Percentiles rank a stretch among this genome's conserved stretches.
phyloP scores from a whole-genome alignment of 1,140 invertebrate species.

The Drosophila pandora region DNA sequence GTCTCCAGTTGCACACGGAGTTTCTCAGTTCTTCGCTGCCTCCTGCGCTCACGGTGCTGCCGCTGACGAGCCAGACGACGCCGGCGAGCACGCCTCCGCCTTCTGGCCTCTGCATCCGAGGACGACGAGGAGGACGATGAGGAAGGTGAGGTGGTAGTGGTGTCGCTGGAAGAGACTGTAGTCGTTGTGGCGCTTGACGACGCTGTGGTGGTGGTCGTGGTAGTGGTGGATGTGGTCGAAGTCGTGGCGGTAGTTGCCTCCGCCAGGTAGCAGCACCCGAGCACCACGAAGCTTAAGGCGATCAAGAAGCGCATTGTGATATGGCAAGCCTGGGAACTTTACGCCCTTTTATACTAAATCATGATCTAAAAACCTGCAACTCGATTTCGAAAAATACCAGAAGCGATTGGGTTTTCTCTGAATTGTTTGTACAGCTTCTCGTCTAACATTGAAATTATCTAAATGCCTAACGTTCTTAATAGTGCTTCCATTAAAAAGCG shows the following conservation, averaged over 20 bases:
- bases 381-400: not conserved
- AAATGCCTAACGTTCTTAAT: not conserved
- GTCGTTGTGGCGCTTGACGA: slow-evolving; percentile 6
- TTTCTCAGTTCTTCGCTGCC: slow-evolving; percentile 16
- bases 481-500: too few relatives aligned
- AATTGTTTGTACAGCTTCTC: slow-evolving; percentile 32
- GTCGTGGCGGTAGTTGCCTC: not conserved
- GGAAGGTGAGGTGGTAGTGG: slow-evolving; percentile 9
- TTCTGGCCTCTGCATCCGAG: slow-evolving; percentile 16
- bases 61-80: slow-evolving; percentile 29
- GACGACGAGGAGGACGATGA: slow-evolving; percentile 13
- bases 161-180: slow-evolving; percentile 2
- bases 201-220: slow-evolving; percentile 16
- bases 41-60: slow-evolving; percentile 18
- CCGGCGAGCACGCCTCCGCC: slow-evolving; percentile 19
- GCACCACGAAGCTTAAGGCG: not conserved
- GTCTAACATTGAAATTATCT: not conserved
- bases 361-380: too few relatives aligned
- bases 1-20: not conserved
- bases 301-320: slow-evolving; percentile 34
- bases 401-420: not conserved
- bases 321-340: not conserved
- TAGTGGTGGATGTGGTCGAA: slow-evolving; percentile 6
- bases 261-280: slow-evolving; percentile 17
- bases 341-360: slow-evolving; percentile 25